Percentiles rank a stretch among this genome's conserved stretches.
Conservation (phyloP, 2,888 invertebrate genomes). For the Mimas tiliae region DNA sequence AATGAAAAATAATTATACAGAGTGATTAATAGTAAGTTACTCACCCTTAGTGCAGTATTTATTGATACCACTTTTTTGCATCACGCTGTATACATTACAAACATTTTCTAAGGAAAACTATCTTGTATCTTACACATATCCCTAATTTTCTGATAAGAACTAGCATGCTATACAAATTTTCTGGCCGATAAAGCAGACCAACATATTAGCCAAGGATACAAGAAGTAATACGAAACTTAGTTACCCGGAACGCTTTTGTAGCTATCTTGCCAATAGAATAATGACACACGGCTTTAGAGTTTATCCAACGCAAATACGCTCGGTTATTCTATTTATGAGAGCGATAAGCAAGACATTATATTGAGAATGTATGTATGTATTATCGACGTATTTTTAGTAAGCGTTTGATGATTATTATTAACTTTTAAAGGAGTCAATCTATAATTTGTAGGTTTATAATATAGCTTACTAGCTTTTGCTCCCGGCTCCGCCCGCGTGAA, state of each 20-base stretch:
- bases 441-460: too few relatives aligned
- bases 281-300: constrained; percentile 45
- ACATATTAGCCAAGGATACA: constrained; percentile 49
- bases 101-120: neutral
- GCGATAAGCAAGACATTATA: neutral
- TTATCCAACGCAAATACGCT: constrained; percentile 34
- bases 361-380: neutral
- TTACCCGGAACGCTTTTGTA: constrained; percentile 55
- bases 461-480: too few relatives aligned
- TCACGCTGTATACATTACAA: too few relatives aligned
- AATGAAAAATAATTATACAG: too few relatives aligned
- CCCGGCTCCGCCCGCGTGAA: too few relatives aligned
- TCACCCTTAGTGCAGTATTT: too few relatives aligned
- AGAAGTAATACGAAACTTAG: constrained; percentile 46
- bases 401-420: neutral
- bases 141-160: constrained; percentile 8
- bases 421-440: too few relatives aligned
- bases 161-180: constrained; percentile 44
- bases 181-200: constrained; percentile 46
- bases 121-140: neutral
- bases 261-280: constrained; percentile 21
- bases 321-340: neutral
- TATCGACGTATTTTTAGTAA: neutral
- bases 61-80: too few relatives aligned
- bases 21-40: too few relatives aligned